Conservation (phyloP, 2,113 vertebrate genomes). For the Oceanodroma tethys region DNA sequence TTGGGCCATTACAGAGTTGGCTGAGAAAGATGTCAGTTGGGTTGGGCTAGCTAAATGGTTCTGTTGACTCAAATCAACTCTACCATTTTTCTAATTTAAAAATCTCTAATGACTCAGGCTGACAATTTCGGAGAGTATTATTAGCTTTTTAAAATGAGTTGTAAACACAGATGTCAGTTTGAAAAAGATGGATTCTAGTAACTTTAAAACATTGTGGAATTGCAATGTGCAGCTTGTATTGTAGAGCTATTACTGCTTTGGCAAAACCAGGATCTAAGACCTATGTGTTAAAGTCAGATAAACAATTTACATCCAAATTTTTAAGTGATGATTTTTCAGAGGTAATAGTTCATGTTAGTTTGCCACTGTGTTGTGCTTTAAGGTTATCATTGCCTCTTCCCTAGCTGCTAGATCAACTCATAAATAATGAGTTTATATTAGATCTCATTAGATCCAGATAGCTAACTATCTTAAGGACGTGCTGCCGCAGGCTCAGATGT, state of each 20-base stretch:
- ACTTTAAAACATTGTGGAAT: background rate
- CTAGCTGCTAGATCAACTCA: background rate
- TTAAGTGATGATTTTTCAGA: background rate
- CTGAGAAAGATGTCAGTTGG: background rate
- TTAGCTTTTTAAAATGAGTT: background rate
- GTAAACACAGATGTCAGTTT: background rate
- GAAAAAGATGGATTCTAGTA: background rate
- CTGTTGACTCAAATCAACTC: background rate
- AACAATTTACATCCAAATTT: background rate
- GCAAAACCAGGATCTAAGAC: background rate
- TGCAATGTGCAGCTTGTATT: background rate
- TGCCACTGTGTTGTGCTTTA: background rate
- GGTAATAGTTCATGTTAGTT: background rate
- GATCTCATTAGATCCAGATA: background rate
- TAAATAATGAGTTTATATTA: too few relatives aligned
- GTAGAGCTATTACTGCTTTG: background rate
- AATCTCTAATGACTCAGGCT: background rate
- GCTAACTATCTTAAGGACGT: background rate
- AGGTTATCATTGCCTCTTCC: background rate
- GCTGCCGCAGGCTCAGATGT: background rate
- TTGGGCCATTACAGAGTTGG: background rate
- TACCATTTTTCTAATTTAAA: constrained; percentile 3
- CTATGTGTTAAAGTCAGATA: background rate
- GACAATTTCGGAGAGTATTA: background rate
- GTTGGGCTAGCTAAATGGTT: background rate